Evolutionary conservation across 2,113 vertebrate genomes (phyloP).

Genomic region (Cranoglanis bouderius): DNA sequence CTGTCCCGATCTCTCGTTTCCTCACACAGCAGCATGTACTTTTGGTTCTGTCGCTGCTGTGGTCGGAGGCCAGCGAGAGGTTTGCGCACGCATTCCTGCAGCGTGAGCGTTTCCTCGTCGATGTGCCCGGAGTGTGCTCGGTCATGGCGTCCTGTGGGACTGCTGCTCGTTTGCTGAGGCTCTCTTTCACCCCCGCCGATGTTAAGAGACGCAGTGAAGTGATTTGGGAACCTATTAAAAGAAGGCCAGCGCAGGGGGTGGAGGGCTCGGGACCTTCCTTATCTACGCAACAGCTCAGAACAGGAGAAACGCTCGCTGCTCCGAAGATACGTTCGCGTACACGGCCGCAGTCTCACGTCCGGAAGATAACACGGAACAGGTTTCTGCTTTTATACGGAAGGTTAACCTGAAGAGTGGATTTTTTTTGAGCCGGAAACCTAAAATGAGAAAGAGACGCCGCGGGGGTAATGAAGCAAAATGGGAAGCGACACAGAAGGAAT

Average conservation of each 20-base stretch:
- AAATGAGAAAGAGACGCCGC: not conserved
- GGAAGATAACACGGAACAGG: not conserved
- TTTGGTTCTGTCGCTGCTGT: not conserved
- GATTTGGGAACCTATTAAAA: conserved; percentile 62
- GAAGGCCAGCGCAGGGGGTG: conserved; percentile 24
- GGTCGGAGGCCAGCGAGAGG: not conserved
- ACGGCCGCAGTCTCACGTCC: not conserved
- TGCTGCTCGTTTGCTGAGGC: not conserved
- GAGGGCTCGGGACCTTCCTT: conserved; percentile 45
- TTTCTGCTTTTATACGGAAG: not conserved
- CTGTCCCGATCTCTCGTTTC: too few relatives aligned
- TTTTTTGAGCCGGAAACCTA: not conserved
- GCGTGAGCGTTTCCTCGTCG: not conserved
- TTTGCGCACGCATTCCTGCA: not conserved
- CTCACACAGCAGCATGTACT: not conserved
- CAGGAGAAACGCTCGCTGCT: not conserved
- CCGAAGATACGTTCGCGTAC: not conserved
- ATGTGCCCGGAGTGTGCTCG: not conserved
- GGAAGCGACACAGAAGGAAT: not conserved
- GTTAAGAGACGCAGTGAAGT: conserved; percentile 43
- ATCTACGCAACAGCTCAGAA: conserved; percentile 62
- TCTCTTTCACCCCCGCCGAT: not conserved
- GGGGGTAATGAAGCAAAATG: not conserved
- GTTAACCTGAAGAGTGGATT: conserved; percentile 5
- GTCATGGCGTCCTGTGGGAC: not conserved